These are phyloP conservation scores for Aphelenchoides fujianensis DNA, from an alignment of 1,140 invertebrate species.

Conservation along the genomic window DNA sequence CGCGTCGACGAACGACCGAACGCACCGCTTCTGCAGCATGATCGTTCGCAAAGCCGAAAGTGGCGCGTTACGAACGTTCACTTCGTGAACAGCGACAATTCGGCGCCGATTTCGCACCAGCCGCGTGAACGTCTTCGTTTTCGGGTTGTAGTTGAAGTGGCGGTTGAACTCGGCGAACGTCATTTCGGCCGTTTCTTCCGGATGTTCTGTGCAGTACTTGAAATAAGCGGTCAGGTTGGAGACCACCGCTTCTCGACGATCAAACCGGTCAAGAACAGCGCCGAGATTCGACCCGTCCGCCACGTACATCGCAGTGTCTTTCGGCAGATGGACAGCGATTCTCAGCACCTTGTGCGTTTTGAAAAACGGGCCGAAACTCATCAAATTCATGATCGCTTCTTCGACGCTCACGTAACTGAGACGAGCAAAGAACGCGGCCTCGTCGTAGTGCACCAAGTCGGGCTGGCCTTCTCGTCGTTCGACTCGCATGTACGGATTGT, in stretches of 20 bases:
- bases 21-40: neutral
- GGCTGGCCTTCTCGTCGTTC: neutral
- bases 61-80: neutral
- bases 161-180: neutral
- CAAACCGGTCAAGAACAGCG: neutral
- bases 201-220: neutral
- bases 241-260: neutral
- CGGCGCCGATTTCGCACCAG: neutral
- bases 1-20: neutral
- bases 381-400: neutral
- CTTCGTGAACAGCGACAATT: neutral
- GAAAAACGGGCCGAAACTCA: neutral
- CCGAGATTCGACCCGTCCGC: neutral
- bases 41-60: neutral
- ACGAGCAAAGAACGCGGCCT: neutral
- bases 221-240: conserved; percentile 2
- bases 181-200: neutral
- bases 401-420: neutral
- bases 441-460: neutral
- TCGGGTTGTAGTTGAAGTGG: neutral
- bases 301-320: neutral
- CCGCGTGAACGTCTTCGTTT: neutral
- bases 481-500: neutral
- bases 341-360: neutral
- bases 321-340: neutral